Base-by-base conservation (phyloP, 2,888 invertebrate species). In the Dexiosoma caninum region DNA sequence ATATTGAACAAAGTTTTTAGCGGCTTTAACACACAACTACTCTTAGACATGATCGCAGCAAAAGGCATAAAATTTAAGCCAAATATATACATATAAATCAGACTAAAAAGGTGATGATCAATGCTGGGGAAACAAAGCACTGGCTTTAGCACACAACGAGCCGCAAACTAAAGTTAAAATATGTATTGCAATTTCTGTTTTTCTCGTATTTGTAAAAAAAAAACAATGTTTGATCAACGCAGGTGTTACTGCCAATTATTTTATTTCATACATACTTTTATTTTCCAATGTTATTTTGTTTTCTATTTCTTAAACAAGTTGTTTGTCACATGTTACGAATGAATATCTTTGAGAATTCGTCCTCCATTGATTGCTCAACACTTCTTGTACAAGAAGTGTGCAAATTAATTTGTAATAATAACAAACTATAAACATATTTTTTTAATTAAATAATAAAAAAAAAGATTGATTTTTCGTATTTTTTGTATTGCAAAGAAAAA, bases 211-310 rank as follows among this genome's bases (percentile, higher is more conserved):
- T 37, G n/a, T n/a, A n/a, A n/a, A n/a, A n/a, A 49, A n/a, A 49
- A 21, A 12, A 37, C 32, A 7, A n/a, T 37, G 1, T 21, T 51
- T 27, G 23, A 16, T 23, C 27, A 51, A 37, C 10, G 8, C 64
- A 66, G 64, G 64, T 66, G 64, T 66, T 51, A 10, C 12, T 12
- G 8, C 12, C 12, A 66, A 66, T 66, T 66, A 44, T 55, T 19
- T 27, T 14, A 8, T 40, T 51, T 37, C 37, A 12, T 37, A 27
- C 8, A 44, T 30, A 30, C 21, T 37, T 37, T 66, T 14, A 60
- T 42, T 49, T 49, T 9, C 19, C 23, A 51, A 12, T 66, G 27
- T 16, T 2, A 19, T 30, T 30, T 62, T 21, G 12, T n/a, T 23
- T 35, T 35, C 23, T 49, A 14, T 49, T 49, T 32, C 14, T 49